Evolutionary conservation across 2,113 vertebrate species (phyloP), one percentile per base, ranked within the genome.

Genomic region (Parotia lawesii): DNA sequence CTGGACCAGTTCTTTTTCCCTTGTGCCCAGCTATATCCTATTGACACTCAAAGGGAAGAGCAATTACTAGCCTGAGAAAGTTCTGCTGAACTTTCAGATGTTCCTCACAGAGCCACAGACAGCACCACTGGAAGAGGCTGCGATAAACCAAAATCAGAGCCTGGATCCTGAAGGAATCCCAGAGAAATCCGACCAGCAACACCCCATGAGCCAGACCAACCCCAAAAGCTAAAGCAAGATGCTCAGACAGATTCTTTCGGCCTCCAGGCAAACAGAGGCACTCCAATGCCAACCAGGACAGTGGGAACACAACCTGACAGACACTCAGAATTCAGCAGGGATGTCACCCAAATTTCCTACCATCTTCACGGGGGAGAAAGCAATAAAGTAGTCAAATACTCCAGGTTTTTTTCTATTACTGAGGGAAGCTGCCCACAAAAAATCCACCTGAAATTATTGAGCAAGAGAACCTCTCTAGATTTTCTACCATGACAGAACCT

Each of bases 1-100:
- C 95, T 15, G 42, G 91, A 23, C 93, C 89, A 85, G 91, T 74
- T 62, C 58, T 79, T 24, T 40, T 10, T 33, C 17, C 77, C 89
- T 13, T 47, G 58, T 83, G 78, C 87, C 89, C 87, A 66, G 35
- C 87, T 76, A 2, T 2, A 66, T 18, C 85, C 92, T 56, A 83
- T 31, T 88, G 95, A 87, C 93, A 93, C 93, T 53, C 18, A 0
- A 18, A 86, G 87, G n/a, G 65, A 84, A 93, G 62, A 2, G 1
- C 33, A 79, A 89, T 87, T 33, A 51, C n/a, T 15, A 23, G 38
- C 2, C 74, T 71, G 85, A 33, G 58, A 17, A 54, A 89, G 58
- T 40, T 47, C n/a, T 71, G 23, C 80, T 73, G 45, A 15, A 82
- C 80, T 60, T n/a, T 42, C 38, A 47, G 79, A 74, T 0, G 4